Evolutionary conservation across 1,140 invertebrate genomes (phyloP).

Genomic region (Neodiprion pinetum): DNA sequence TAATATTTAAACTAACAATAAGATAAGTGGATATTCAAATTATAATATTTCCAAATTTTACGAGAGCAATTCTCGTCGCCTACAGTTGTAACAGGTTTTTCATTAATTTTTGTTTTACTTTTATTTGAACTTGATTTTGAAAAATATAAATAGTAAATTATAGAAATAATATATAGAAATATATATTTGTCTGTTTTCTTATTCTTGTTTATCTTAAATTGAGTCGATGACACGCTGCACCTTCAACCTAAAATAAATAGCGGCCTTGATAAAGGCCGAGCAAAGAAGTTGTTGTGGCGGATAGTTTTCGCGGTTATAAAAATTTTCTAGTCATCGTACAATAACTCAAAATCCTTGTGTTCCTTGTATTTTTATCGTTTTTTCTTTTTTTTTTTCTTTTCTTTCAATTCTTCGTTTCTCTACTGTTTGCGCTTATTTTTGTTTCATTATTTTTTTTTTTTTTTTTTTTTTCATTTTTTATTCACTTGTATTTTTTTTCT

Average conservation of each 20-base stretch:
- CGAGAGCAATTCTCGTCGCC: too few relatives aligned
- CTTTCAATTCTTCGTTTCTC: background rate
- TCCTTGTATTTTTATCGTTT: background rate
- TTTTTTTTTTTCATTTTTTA: too few relatives aligned
- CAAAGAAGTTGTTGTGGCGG: background rate
- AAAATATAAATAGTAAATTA: too few relatives aligned
- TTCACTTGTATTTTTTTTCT: too few relatives aligned
- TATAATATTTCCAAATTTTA: too few relatives aligned
- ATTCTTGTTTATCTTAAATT: background rate
- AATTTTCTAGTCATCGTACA: background rate
- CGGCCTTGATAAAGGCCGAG: slow-evolving; percentile 1
- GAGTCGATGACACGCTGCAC: background rate
- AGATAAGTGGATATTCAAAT: too few relatives aligned
- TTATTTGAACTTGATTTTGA: background rate
- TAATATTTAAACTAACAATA: too few relatives aligned
- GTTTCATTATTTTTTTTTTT: too few relatives aligned
- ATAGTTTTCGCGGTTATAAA: background rate
- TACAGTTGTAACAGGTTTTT: too few relatives aligned
- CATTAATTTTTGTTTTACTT: too few relatives aligned
- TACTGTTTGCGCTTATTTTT: background rate
- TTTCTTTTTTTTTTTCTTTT: background rate
- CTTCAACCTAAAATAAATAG: slow-evolving; percentile 5
- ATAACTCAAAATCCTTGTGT: background rate
- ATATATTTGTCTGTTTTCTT: background rate
- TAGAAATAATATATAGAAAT: too few relatives aligned